Evolutionary conservation across 2,888 invertebrate species (phyloP), one percentile per base, ranked within the genome.

Genomic region (Bursaphelenchus okinawaensis): DNA sequence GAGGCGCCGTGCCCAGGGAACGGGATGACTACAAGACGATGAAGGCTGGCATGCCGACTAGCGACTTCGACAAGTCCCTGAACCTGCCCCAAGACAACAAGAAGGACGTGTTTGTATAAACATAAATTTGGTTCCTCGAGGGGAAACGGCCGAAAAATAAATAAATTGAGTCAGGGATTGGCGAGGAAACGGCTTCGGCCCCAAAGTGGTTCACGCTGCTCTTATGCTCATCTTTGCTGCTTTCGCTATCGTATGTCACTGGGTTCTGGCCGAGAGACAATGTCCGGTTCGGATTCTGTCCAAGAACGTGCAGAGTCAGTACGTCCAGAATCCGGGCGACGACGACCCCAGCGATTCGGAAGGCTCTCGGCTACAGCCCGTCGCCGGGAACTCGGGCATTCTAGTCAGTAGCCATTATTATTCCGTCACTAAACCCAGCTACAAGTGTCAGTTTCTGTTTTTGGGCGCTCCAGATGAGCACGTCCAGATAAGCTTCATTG

Each of bases 401-500:
- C 22, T 69, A n/a, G 51, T 58, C 50, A 72, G 72, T 29, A 69
- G 66, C n/a, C 69, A 73, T 29, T 71, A 52, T 50, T 57, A 52
- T 16, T 72, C 72, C 20, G 19, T 51, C 9, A 24, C 55, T 28
- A 26, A 23, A 22, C 3, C 27, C 16, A 67, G 61, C n/a, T 68
- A 59, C 63, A 66, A 74, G 58, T 73, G 74, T 56, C 71, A 73
- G 55, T 68, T 74, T 56, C 66, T 68, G 55, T 72, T 75, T 72
- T 28, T 68, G 54, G 79, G 77, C 3, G 76, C 74, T 50, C 70
- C 72, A 4, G 75, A 77, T 50, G 79, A 79, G 62, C 70, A 73
- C 62, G 79, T 80, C 27, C 76, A 76, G 20, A 63, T 80, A 16
- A 70, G 72, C 52, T 80, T 80, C 66, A 70, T 69, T 1, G 67